phyloP scores from a whole-genome alignment of 2,888 invertebrate species.

The Limulus polyphemus region DNA sequence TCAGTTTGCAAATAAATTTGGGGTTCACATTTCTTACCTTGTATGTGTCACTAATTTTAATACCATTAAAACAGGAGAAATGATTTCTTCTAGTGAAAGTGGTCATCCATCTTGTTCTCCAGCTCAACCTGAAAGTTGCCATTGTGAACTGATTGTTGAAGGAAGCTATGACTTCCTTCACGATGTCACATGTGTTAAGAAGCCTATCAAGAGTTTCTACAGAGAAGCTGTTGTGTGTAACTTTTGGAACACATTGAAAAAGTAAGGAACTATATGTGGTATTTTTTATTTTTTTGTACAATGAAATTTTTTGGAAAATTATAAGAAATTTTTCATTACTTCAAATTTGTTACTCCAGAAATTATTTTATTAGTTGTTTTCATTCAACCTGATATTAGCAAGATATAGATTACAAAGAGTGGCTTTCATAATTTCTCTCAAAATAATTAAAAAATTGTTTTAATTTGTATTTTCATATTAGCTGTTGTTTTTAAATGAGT shows the following conservation, averaged over 20 bases:
- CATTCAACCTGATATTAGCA: slow-evolving; percentile 1
- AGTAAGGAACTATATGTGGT: slow-evolving; percentile 28
- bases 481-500: too few species aligned
- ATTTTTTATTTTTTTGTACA: slow-evolving; percentile 2
- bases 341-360: not conserved
- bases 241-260: slow-evolving; percentile 51
- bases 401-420: too few species aligned
- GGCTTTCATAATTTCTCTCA: too few species aligned
- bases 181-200: slow-evolving; percentile 55
- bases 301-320: too few species aligned
- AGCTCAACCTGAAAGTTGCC: slow-evolving; percentile 11
- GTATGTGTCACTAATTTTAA: too few species aligned
- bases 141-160: slow-evolving; percentile 35
- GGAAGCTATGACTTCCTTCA: slow-evolving; percentile 60
- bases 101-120: not conserved
- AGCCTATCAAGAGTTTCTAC: slow-evolving; percentile 50
- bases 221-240: slow-evolving; percentile 52
- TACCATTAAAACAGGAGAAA: too few species aligned
- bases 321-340: not conserved
- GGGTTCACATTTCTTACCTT: too few species aligned
- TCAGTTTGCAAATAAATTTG: too few species aligned
- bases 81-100: not conserved
- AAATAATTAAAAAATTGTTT: too few species aligned
- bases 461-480: too few species aligned
- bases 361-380: slow-evolving; percentile 5